Percentiles rank a stretch among this genome's conserved stretches.
phyloP scores from a whole-genome alignment of 1,140 invertebrate genomes.

The Polyergus mexicanus region DNA sequence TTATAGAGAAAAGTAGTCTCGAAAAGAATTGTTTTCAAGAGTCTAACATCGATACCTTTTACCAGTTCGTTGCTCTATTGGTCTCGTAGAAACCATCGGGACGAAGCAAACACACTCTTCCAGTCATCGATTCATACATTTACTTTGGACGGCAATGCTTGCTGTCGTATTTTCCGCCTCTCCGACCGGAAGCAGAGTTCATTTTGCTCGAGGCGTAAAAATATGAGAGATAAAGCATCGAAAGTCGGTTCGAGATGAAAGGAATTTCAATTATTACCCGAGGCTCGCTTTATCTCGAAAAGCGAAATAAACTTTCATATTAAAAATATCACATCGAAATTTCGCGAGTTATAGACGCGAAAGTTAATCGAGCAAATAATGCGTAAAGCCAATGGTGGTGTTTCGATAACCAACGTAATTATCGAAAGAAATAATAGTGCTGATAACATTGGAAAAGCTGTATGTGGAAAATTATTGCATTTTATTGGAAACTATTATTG shows the following conservation, averaged over 20 bases:
- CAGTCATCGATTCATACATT: constrained; percentile 42
- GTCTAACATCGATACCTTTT: not conserved
- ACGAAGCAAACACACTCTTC: constrained; percentile 18
- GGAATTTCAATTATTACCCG: constrained; percentile 57
- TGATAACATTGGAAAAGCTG: not conserved
- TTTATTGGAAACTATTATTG: constrained; percentile 17
- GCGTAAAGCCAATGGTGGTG: not conserved
- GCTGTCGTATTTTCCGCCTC: constrained; percentile 23
- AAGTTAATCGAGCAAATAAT: constrained; percentile 39
- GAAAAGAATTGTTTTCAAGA: constrained; percentile 38
- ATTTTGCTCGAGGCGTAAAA: constrained; percentile 48
- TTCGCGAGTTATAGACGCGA: constrained; percentile 16
- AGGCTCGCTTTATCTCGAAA: constrained; percentile 6
- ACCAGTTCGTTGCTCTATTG: constrained; percentile 6
- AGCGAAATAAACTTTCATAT: constrained; percentile 26
- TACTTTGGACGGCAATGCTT: constrained; percentile 26
- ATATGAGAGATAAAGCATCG: constrained; percentile 46
- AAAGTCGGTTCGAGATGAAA: constrained; percentile 44
- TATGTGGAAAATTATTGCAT: constrained; percentile 4
- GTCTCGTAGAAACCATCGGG: constrained; percentile 21
- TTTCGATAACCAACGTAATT: constrained; percentile 37
- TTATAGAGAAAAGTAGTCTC: not conserved
- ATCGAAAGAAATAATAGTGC: constrained; percentile 22
- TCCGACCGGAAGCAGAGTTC: constrained; percentile 27
- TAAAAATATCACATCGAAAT: constrained; percentile 48